These are phyloP conservation scores for Microplitis demolitor DNA, from an alignment of 1,140 invertebrate genomes.

Conservation along the genomic window DNA sequence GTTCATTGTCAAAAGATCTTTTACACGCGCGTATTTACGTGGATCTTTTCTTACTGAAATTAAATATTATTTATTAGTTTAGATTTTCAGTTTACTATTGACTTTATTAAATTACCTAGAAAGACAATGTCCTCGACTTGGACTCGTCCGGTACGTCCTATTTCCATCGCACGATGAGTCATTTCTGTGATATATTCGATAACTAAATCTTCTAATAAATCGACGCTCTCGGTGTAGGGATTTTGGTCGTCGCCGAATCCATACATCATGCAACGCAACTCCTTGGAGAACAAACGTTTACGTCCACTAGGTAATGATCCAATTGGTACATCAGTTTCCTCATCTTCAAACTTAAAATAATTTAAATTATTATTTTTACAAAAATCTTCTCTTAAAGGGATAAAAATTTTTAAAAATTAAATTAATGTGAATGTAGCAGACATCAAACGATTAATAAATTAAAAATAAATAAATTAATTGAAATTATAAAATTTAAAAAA, in stretches of 20 bases:
- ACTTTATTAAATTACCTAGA: constrained; percentile 60
- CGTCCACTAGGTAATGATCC: constrained; percentile 71
- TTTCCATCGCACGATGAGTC: constrained; percentile 93
- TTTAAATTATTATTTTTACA: too few species aligned
- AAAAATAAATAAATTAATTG: too few species aligned
- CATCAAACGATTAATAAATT: too few species aligned
- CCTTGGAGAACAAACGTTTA: constrained; percentile 87
- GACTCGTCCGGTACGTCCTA: constrained; percentile 90
- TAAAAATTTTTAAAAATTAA: too few species aligned
- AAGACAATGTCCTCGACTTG: constrained; percentile 99
- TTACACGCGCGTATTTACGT: constrained; percentile 96
- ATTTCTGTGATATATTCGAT: constrained; percentile 98
- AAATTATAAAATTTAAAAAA: too few species aligned
- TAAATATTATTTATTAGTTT: constrained; percentile 23
- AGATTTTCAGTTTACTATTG: neutral
- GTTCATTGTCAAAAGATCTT: constrained; percentile 97
- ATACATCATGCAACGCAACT: constrained; percentile 98
- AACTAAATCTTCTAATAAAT: constrained; percentile 95
- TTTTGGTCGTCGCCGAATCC: constrained; percentile 99
- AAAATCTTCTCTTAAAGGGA: too few species aligned
- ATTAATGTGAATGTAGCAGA: too few species aligned
- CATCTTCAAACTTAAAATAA: constrained; percentile 65
- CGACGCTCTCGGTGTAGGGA: constrained; percentile 98
- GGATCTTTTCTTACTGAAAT: constrained; percentile 88
- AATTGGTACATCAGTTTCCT: constrained; percentile 68